These are phyloP conservation scores for Uria lomvia DNA, from an alignment of 2,113 vertebrate genomes.

Conservation along the genomic window DNA sequence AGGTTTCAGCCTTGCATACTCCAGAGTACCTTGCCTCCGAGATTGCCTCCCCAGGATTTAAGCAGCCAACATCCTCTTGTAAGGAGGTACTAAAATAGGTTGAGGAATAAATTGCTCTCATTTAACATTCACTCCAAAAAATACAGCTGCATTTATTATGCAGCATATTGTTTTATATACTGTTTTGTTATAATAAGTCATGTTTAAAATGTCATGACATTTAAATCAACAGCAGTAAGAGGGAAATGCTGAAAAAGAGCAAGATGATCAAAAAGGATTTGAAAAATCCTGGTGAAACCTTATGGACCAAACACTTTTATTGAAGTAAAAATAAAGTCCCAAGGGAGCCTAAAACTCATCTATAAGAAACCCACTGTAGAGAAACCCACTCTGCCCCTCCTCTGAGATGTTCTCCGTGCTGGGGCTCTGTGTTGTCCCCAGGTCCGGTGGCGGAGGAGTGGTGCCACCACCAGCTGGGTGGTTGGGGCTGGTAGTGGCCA, in stretches of 20 bases:
- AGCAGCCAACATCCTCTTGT: conserved; percentile 9
- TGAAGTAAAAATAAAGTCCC: neutral
- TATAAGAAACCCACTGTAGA: neutral
- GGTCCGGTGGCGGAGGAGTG: neutral
- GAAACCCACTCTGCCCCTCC: neutral
- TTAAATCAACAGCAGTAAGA: conserved; percentile 67
- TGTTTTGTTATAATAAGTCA: conserved; percentile 70
- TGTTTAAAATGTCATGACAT: conserved; percentile 72
- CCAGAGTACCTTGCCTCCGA: neutral
- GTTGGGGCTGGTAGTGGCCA: neutral
- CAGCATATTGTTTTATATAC: conserved; percentile 60
- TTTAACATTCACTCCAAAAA: conserved; percentile 62
- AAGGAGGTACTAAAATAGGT: conserved; percentile 46
- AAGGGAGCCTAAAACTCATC: neutral
- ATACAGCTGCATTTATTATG: conserved; percentile 48
- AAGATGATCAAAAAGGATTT: conserved; percentile 43
- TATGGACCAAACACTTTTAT: neutral
- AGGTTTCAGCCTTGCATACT: neutral
- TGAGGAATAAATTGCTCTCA: conserved; percentile 49
- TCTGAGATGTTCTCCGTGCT: neutral
- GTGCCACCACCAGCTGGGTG: neutral
- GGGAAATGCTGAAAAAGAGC: conserved; percentile 44
- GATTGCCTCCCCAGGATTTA: conserved; percentile 18
- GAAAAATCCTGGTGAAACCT: conserved; percentile 13
- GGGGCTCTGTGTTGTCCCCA: neutral